Conservation (phyloP, 2,888 invertebrate genomes). For the Plebejus melissa region DNA sequence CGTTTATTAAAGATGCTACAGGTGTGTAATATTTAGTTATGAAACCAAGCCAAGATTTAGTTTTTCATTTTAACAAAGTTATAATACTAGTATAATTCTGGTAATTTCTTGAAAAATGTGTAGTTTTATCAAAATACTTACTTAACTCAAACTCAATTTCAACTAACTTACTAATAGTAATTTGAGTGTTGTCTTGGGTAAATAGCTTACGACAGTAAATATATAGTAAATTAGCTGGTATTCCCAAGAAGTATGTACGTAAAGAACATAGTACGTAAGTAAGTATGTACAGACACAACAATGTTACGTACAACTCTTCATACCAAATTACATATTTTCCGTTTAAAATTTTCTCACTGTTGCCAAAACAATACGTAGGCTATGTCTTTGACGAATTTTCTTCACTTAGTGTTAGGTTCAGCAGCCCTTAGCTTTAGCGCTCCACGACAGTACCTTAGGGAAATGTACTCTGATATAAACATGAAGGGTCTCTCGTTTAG, state of each 20-base stretch:
- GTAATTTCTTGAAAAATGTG: too few relatives aligned
- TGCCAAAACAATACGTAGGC: background rate
- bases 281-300: too few relatives aligned
- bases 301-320: background rate
- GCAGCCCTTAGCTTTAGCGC: background rate
- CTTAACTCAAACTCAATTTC: too few relatives aligned
- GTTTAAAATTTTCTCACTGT: background rate
- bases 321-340: background rate
- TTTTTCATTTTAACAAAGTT: background rate
- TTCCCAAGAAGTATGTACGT: too few relatives aligned
- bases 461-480: slow-evolving; percentile 9
- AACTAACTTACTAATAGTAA: too few relatives aligned
- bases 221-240: too few relatives aligned
- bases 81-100: too few relatives aligned
- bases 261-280: too few relatives aligned
- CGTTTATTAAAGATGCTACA: slow-evolving; percentile 12
- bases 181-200: too few relatives aligned
- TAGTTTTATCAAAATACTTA: too few relatives aligned
- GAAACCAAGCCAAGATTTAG: background rate
- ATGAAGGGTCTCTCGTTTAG: background rate
- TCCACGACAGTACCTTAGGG: background rate
- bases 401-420: background rate
- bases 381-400: background rate
- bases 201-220: too few relatives aligned
- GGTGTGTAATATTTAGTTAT: background rate